Percentiles rank a stretch among this genome's conserved stretches.
Conservation (phyloP, 2,113 vertebrate genomes). For the Antechinus flavipes region DNA sequence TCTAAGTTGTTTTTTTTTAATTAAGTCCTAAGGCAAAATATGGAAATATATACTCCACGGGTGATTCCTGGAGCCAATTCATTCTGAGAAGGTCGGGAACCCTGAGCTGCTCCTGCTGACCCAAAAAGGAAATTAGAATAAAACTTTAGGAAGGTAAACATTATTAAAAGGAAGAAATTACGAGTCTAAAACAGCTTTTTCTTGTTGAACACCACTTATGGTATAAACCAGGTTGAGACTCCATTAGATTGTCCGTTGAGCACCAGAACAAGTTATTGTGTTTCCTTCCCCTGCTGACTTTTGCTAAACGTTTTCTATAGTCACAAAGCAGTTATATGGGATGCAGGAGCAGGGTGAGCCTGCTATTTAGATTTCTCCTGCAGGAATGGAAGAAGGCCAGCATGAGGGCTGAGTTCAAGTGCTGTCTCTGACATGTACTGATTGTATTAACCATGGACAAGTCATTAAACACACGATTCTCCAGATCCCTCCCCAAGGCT, state of each 20-base stretch:
- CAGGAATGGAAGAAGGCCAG: no score
- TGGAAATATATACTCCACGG: constrained; percentile 4
- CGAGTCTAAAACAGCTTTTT: constrained; percentile 40
- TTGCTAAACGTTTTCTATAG: neutral
- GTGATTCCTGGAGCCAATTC: constrained; percentile 40
- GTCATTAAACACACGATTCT: no score
- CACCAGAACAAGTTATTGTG: constrained; percentile 12
- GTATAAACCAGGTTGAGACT: constrained; percentile 21
- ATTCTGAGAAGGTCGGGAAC: constrained; percentile 2
- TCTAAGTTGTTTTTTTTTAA: neutral
- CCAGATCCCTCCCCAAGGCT: no score
- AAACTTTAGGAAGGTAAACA: constrained; percentile 45
- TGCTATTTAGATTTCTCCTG: no score
- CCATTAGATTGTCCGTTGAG: neutral
- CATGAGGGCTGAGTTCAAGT: no score
- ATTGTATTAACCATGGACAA: no score
- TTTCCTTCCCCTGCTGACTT: constrained; percentile 29
- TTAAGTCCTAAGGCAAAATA: neutral
- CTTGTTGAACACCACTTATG: constrained; percentile 12
- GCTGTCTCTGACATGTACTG: no score
- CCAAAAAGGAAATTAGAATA: constrained; percentile 31
- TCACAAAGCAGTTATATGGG: neutral
- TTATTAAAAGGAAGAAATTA: constrained; percentile 29
- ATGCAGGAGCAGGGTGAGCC: no score
- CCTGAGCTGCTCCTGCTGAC: neutral